These are phyloP conservation scores for Drosophila insularis DNA, from an alignment of 1,140 invertebrate genomes.

Conservation along the genomic window DNA sequence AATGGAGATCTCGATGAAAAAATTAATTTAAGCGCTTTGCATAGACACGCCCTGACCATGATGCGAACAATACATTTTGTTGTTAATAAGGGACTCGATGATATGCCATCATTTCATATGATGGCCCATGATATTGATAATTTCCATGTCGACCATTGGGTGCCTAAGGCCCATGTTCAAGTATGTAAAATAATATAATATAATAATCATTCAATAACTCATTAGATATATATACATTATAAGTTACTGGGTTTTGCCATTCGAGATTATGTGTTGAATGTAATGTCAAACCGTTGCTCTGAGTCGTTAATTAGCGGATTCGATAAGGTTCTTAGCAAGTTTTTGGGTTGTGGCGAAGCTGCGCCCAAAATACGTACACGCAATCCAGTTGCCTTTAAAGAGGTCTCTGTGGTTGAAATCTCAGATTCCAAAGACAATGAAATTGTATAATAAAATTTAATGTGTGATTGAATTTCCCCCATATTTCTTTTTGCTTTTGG, in stretches of 20 bases:
- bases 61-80: neutral
- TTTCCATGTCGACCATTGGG: neutral
- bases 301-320: neutral
- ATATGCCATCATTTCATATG: neutral
- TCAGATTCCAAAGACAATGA: neutral
- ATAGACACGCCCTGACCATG: slow-evolving; percentile 1
- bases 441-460: neutral
- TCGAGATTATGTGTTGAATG: neutral
- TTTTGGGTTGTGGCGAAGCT: neutral
- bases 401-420: neutral
- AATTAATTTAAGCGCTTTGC: neutral
- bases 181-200: neutral
- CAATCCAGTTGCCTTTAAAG: neutral
- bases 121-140: neutral
- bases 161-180: neutral
- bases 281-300: neutral
- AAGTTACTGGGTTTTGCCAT: neutral
- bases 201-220: too few relatives aligned
- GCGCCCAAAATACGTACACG: neutral
- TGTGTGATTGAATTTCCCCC: neutral
- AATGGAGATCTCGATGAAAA: neutral
- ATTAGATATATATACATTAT: too few relatives aligned
- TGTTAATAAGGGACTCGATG: neutral
- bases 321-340: neutral
- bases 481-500: too few relatives aligned